Conservation (phyloP, 2,113 vertebrate genomes). For the Erinaceus europaeus region DNA sequence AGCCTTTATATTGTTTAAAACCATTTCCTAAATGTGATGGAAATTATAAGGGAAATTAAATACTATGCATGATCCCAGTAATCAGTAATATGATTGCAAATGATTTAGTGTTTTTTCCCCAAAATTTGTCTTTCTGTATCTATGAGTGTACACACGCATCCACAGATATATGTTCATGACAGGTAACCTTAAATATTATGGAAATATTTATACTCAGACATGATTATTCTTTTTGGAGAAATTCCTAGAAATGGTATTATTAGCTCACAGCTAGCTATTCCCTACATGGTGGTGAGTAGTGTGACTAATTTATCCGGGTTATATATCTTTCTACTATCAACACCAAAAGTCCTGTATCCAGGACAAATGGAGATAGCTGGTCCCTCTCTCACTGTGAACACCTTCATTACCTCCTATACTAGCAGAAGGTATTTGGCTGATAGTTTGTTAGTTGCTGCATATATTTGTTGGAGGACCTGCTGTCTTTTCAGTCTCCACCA, state of each 20-base stretch:
- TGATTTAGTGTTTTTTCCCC: neutral
- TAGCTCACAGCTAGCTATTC: neutral
- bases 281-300: neutral
- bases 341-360: neutral
- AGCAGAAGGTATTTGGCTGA: neutral
- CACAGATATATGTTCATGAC: fast-evolving
- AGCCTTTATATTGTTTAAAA: neutral
- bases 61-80: neutral
- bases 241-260: neutral
- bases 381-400: neutral
- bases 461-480: neutral
- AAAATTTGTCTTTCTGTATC: neutral
- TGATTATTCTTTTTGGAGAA: too few relatives aligned
- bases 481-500: neutral
- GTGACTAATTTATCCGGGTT: neutral
- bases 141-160: neutral
- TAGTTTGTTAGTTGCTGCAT: neutral
- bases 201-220: neutral
- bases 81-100: neutral
- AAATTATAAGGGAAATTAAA: neutral
- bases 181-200: neutral
- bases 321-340: neutral
- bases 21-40: too few relatives aligned
- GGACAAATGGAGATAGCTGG: neutral
- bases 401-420: neutral